Percentiles rank a stretch among this genome's conserved stretches.
These are phyloP conservation scores for Proteles cristata DNA, from an alignment of 2,113 vertebrate species.

Conservation along the genomic window DNA sequence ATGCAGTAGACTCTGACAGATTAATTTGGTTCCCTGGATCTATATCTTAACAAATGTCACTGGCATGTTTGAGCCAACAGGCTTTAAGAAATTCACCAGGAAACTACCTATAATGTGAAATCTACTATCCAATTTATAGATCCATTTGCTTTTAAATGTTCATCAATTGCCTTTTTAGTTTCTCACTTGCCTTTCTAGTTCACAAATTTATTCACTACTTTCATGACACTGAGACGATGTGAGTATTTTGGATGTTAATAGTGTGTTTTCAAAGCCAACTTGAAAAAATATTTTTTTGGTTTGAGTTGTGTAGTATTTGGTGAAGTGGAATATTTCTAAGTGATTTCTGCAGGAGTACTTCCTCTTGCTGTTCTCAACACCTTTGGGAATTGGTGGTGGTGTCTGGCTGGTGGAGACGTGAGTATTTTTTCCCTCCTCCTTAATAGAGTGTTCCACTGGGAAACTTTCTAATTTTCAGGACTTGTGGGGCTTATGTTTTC, in stretches of 20 bases:
- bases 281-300: background rate
- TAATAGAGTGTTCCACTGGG: constrained; percentile 51
- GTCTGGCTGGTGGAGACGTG: background rate
- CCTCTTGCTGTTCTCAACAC: background rate
- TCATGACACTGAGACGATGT: background rate
- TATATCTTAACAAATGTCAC: background rate
- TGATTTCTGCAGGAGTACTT: background rate
- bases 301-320: background rate
- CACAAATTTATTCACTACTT: background rate
- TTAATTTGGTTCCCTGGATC: background rate
- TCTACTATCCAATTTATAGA: background rate
- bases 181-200: constrained; percentile 48
- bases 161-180: constrained; percentile 17
- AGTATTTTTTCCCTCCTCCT: background rate
- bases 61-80: background rate
- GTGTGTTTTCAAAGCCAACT: constrained; percentile 4
- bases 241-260: background rate
- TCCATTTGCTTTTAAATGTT: background rate
- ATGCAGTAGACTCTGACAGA: background rate
- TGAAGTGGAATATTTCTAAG: background rate
- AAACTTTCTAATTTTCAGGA: constrained; percentile 58
- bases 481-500: constrained; percentile 45
- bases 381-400: background rate
- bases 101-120: background rate
- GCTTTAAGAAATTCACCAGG: background rate